These are phyloP conservation scores for Cyprinodon tularosa DNA, from an alignment of 2,113 vertebrate species.

Conservation along the genomic window DNA sequence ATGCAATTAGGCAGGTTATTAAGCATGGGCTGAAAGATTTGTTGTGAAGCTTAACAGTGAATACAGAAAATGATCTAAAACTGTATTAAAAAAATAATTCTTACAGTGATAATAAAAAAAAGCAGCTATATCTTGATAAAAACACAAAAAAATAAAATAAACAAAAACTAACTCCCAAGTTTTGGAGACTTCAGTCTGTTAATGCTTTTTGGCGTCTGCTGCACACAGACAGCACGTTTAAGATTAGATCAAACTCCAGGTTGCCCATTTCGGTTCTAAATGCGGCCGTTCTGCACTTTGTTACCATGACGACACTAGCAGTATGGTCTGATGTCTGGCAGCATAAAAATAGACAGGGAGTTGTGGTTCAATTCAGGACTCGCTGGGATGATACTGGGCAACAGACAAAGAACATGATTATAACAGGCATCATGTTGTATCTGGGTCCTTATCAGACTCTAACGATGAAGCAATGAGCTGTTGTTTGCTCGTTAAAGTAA, in stretches of 20 bases:
- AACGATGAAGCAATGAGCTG: conserved; percentile 8
- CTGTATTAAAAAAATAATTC: background rate
- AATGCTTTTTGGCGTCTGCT: conserved; percentile 20
- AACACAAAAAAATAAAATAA: no score
- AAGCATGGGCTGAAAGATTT: background rate
- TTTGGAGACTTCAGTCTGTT: conserved; percentile 30
- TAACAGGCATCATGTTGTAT: conserved; percentile 5
- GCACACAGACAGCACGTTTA: conserved; percentile 42
- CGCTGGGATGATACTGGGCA: conserved; percentile 17
- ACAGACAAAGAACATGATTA: conserved; percentile 12
- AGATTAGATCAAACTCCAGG: conserved; percentile 65
- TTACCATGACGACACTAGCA: conserved; percentile 71
- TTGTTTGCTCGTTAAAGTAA: conserved; percentile 7
- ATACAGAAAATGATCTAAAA: background rate
- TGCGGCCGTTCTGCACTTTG: conserved; percentile 57
- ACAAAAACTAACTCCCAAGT: rapidly evolving
- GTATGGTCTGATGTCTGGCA: conserved; percentile 47
- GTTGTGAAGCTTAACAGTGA: background rate
- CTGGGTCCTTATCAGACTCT: conserved; percentile 15
- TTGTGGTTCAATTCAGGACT: conserved; percentile 48
- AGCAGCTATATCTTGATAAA: no score
- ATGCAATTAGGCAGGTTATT: conserved; percentile 24
- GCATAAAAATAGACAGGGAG: conserved; percentile 57
- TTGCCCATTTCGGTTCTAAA: conserved; percentile 60
- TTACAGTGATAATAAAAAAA: background rate